A percentile compares a stretch with the other conserved stretches of the same genome.
phyloP scores from a whole-genome alignment of 30 jellyfish, hydroid and myxozoan species.

The Catostylus mosaicus region DNA sequence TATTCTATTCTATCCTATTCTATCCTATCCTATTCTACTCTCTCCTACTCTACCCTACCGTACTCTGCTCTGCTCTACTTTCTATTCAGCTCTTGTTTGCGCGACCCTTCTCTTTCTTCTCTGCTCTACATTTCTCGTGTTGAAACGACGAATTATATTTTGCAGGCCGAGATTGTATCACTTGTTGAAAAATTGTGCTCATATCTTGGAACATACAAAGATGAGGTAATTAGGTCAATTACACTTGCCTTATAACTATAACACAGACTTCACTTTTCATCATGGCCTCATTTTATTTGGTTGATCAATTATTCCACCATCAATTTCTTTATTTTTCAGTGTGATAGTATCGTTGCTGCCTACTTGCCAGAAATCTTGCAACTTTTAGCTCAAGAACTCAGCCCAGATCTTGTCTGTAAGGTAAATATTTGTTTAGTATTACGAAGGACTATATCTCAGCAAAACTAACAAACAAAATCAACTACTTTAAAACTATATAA shows the following conservation, averaged over 20 bases:
- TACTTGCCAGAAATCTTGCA: constrained; percentile 39
- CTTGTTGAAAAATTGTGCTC: constrained; percentile 23
- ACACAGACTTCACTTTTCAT: neutral
- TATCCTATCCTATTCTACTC: neutral
- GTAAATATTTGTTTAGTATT: constrained; percentile 33
- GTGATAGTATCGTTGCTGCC: constrained; percentile 44
- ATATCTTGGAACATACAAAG: constrained; percentile 34
- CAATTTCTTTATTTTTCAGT: constrained; percentile 16
- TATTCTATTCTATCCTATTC: neutral
- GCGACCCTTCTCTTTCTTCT: too few relatives aligned
- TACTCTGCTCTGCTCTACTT: neutral
- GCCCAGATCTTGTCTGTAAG: constrained; percentile 46
- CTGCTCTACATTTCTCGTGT: too few relatives aligned
- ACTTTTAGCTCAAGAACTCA: constrained; percentile 51
- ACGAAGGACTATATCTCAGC: too few relatives aligned
- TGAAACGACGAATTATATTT: neutral
- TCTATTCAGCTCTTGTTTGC: too few relatives aligned
- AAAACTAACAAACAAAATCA: too few relatives aligned
- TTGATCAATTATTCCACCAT: neutral
- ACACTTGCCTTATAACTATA: neutral
- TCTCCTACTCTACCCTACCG: neutral
- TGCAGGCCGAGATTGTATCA: constrained; percentile 22
- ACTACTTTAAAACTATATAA: too few relatives aligned
- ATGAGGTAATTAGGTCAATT: constrained; percentile 32
- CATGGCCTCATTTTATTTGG: neutral